Percentiles rank a stretch among this genome's conserved stretches.
Conservation (phyloP, 2,797 vertebrate genomes). For the Paramormyrops hopkinsi region DNA sequence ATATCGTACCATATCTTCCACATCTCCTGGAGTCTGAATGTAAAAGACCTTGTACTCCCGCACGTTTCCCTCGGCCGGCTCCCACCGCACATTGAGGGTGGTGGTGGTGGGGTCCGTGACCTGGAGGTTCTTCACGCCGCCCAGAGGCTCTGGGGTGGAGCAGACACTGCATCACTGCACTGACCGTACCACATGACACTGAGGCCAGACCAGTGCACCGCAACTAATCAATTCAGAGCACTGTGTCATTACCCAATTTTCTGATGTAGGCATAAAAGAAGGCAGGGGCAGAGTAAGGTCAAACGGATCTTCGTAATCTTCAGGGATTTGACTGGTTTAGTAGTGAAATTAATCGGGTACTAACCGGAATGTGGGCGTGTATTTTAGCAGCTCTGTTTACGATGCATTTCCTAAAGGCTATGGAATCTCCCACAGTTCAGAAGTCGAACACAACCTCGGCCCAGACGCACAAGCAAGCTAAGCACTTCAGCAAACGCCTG, state of each 20-base stretch:
- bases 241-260: background rate
- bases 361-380: background rate
- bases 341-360: background rate
- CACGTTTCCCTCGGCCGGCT: slow-evolving; percentile 83
- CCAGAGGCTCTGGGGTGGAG: slow-evolving; percentile 72
- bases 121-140: slow-evolving; percentile 80
- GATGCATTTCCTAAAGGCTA: background rate
- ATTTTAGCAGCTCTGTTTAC: background rate
- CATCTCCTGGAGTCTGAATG: slow-evolving; percentile 53
- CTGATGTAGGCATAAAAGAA: background rate
- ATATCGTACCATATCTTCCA: background rate
- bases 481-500: background rate
- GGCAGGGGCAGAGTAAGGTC: background rate
- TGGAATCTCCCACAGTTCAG: background rate
- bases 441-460: background rate
- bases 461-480: background rate
- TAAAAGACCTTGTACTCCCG: slow-evolving; percentile 87
- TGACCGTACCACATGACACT: background rate
- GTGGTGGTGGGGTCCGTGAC: slow-evolving; percentile 81
- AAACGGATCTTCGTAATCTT: background rate
- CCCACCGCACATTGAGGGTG: slow-evolving; percentile 80
- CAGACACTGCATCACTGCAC: background rate
- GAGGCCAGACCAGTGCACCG: background rate
- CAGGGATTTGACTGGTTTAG: background rate
- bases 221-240: background rate